Evolutionary conservation across 2,888 invertebrate species (phyloP), one percentile per base, ranked within the genome.

Genomic region (Ptilodon capucinus): DNA sequence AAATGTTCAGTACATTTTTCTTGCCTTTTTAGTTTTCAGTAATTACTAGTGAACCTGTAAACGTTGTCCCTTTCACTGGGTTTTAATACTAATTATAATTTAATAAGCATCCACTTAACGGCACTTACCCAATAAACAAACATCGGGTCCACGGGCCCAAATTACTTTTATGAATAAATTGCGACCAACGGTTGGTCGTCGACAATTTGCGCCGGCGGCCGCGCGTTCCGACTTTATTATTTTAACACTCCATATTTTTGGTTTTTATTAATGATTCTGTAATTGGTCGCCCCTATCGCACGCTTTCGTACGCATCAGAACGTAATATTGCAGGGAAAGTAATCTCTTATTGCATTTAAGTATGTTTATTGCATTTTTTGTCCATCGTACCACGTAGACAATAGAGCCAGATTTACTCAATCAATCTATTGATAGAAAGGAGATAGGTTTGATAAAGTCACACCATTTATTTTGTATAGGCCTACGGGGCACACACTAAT

Each of bases 211-310:
- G 35, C 14, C 6, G 14, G 32, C 32, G 64, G 41, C 64, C n/a
- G n/a, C 14, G 2, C 71, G 58, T 66, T 70, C 62, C 64, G 46
- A 60, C 65, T 70, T 74, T 74, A 78, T 81, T 77, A 79, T 76
- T 78, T 79, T 71, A 63, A 76, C 83, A 84, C 82, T 84, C 81
- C 81, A 84, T 82, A 81, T 84, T 69, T 81, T 76, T 63, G 78
- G 70, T 74, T 76, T 79, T 81, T 81, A 85, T 86, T 84, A 86
- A 87, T 84, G 81, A 81, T 84, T 81, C 79, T 79, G 76, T 85
- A 84, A 85, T 84, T 81, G 81, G 72, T 63, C 57, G 64, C 68
- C n/a, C n/a, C 76, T 80, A 86, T 79, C 81, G 72, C 59, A 65
- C 65, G 71, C 81, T 80, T 67, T 74, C 71, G 3, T 30, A 66